Evolutionary conservation across 2,797 vertebrate genomes (phyloP).

Genomic region (Hydrolagus colliei): DNA sequence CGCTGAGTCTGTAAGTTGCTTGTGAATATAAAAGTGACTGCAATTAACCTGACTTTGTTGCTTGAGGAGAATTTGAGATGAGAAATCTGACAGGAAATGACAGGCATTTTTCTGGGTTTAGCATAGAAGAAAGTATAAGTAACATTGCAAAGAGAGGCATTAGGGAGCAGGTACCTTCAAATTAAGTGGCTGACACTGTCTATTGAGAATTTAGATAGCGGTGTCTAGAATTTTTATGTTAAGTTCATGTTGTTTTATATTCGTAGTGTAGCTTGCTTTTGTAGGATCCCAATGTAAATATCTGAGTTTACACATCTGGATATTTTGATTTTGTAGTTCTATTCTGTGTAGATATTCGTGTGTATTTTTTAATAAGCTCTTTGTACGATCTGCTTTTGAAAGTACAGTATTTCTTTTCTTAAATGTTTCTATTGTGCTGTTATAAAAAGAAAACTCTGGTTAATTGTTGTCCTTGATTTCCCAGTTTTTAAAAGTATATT

Average conservation of each 20-base stretch:
- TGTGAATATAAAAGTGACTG: conserved; percentile 98
- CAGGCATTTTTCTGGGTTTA: conserved; percentile 93
- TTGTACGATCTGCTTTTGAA: not conserved
- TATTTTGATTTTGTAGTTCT: conserved; percentile 28
- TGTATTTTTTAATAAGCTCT: not conserved
- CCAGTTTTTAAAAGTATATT: conserved; percentile 35
- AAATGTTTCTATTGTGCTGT: not conserved
- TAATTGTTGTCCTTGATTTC: not conserved
- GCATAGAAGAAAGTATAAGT: conserved; percentile 94
- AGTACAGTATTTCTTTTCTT: not conserved
- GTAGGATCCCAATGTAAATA: conserved; percentile 70
- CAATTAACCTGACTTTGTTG: conserved; percentile 99
- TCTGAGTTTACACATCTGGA: conserved; percentile 48
- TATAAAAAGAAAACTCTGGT: not conserved
- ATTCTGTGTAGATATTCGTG: not conserved
- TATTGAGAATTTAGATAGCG: conserved; percentile 79
- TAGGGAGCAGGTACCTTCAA: conserved; percentile 76
- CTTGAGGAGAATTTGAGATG: conserved; percentile 96
- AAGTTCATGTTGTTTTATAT: conserved; percentile 80
- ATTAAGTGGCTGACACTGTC: conserved; percentile 78
- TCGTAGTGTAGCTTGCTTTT: conserved; percentile 74
- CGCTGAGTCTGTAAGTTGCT: conserved; percentile 83
- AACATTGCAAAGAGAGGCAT: conserved; percentile 79
- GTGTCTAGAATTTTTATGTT: conserved; percentile 81
- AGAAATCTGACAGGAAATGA: conserved; percentile 96